Evolutionary conservation across 1,140 invertebrate genomes (phyloP), one percentile per base, ranked within the genome.

Genomic region (Gerris buenoi): DNA sequence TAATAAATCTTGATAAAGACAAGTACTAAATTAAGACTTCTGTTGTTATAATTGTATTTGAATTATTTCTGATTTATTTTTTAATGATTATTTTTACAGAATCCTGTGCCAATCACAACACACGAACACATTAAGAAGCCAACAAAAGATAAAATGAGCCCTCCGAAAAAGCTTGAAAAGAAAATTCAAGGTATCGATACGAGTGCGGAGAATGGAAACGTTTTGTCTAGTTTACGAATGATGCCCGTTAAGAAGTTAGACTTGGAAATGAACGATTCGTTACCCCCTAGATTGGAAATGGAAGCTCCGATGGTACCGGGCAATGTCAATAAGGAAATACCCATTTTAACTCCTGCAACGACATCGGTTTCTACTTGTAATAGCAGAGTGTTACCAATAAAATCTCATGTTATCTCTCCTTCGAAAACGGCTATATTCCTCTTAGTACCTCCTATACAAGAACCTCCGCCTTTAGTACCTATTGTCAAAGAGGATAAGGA

Each of bases 271-370:
- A n/a, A n/a, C n/a, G n/a, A n/a, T n/a, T n/a, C n/a, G n/a, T n/a
- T n/a, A n/a, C n/a, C n/a, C n/a, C 68, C 68, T 28, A 68, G 59
- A 28, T 58, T 68, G 15, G 68, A 68, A 63, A 68, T 68, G 5
- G 68, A 68, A 57, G 57, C 66, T 25, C 61, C 66, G 28, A 2
- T 63, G 10, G 33, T 26, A 1, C 68, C 68, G 15, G n/a, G n/a
- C n/a, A n/a, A n/a, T n/a, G 64, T 65, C 1, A 28, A 66, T n/a
- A 64, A 46, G 5, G 68, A 68, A 62, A 68, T 68, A 5, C 68
- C 68, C 27, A 65, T 68, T 57, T 56, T 68, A 25, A 57, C 62
- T 27, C 67, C 67, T 23, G 67, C 27, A n/a, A n/a, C n/a, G n/a
- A n/a, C n/a, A n/a, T n/a, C n/a, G n/a, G n/a, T n/a, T n/a, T n/a